A percentile compares a stretch with the other conserved stretches of the same genome.
Evolutionary conservation across 2,113 vertebrate genomes (phyloP).

Genomic region (Paedocypris sp.): DNA sequence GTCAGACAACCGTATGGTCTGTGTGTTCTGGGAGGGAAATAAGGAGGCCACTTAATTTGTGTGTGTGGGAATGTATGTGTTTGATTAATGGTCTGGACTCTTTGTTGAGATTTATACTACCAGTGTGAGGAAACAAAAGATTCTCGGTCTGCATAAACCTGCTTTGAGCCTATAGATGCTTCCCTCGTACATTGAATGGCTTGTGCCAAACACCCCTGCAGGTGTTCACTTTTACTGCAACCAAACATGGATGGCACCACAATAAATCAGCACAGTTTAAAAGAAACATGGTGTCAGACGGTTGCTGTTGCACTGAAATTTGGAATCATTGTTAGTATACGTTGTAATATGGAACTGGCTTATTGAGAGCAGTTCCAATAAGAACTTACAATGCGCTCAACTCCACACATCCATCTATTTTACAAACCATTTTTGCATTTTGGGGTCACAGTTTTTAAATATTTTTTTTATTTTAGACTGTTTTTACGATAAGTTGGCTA

Average conservation of each 20-base stretch:
- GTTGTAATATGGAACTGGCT: no score
- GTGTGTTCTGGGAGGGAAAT: not conserved
- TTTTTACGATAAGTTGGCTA: no score
- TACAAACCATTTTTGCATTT: no score
- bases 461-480: no score
- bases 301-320: no score
- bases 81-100: slow-evolving; percentile 9
- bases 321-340: no score
- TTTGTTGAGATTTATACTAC: slow-evolving; percentile 23
- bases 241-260: not conserved
- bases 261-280: no score
- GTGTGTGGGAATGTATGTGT: slow-evolving; percentile 11
- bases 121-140: slow-evolving; percentile 13
- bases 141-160: not conserved
- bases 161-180: slow-evolving; percentile 1
- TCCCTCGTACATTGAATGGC: not conserved
- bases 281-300: no score
- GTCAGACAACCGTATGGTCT: slow-evolving; percentile 2
- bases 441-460: no score
- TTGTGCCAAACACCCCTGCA: not conserved
- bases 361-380: no score
- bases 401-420: no score
- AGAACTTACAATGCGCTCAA: no score
- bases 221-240: not conserved
- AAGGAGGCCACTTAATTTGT: slow-evolving; percentile 1